Base-by-base conservation (phyloP, 2,888 invertebrate species). In the Ectropis crepuscularia region DNA sequence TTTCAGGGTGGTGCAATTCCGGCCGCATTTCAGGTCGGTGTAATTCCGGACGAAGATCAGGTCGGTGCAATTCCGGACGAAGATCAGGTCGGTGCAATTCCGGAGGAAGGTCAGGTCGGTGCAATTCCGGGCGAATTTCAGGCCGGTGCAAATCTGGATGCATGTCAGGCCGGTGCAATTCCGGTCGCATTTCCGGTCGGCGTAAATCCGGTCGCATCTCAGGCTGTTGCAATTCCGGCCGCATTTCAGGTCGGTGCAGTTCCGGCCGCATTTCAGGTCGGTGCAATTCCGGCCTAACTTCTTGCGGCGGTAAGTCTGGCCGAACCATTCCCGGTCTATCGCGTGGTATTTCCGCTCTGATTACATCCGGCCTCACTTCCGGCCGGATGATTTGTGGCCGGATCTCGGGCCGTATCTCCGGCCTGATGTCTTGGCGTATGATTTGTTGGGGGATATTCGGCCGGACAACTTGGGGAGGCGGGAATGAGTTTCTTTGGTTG, bases 401-500 rank as follows among this genome's bases (percentile, higher is more conserved):
- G 8, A 61, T 61, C 5, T 61, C 53, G 66, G 2, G 69, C 58
- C 8, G 71, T 62, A n/a, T 60, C 0, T 76, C 74, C 9, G 73
- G 68, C 0, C 50, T 60, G 5, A 71, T 63, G 10, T 72, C 72
- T 12, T 45, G 61, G 4, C 61, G 61, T 38, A 61, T 54, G 10
- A 78, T 74, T 59, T 77, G 81, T n/a, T 77, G 81, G 0, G 78
- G 77, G 1, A 59, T 63, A 53, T 55, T 65, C 11, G 61, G 69
- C 0, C 73, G 74, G 0, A 79, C 73, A 0, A 74, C 53, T 16
- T 76, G 69, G 5, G 78, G 80, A 0, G 85, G 78, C 0, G 88
- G 87, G 68, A 88, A 90, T 0, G 85, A 80, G 0, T 81, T 69
- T 0, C 90, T 83, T 5, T 82, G 84, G 28, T 75, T 74, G 73